Conservation (phyloP, 2,113 vertebrate species). For the Clarias batrachus region DNA sequence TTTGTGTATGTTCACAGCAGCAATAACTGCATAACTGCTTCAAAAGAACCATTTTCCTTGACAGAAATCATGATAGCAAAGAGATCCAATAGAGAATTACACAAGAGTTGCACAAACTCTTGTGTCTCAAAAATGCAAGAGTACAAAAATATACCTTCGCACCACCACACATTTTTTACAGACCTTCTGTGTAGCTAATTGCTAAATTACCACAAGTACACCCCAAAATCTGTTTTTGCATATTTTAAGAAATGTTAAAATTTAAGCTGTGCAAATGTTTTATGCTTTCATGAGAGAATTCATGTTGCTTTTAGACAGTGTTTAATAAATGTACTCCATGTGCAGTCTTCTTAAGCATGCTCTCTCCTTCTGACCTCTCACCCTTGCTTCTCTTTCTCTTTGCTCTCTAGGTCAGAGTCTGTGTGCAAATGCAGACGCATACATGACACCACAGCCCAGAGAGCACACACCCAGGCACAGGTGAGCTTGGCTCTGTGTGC, state of each 20-base stretch:
- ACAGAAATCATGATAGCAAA: slow-evolving; percentile 51
- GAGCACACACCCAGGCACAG: slow-evolving; percentile 68
- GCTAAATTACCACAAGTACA: slow-evolving; percentile 23
- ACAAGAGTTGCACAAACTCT: no score
- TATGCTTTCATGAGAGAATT: slow-evolving; percentile 50
- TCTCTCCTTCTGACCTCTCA: slow-evolving; percentile 67
- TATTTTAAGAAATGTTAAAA: slow-evolving; percentile 37
- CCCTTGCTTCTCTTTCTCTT: slow-evolving; percentile 62
- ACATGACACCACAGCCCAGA: slow-evolving; percentile 60
- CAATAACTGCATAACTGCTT: slow-evolving; percentile 52
- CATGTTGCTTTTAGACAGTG: slow-evolving; percentile 64
- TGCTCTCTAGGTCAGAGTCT: slow-evolving; percentile 74
- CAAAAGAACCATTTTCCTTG: slow-evolving; percentile 52
- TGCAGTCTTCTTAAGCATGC: slow-evolving; percentile 64
- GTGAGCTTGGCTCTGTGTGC: slow-evolving; percentile 67
- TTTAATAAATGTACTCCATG: slow-evolving; percentile 61
- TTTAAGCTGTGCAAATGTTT: slow-evolving; percentile 42
- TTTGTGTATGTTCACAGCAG: slow-evolving; percentile 36
- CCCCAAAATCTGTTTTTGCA: slow-evolving; percentile 21
- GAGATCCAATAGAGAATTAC: slow-evolving; percentile 51
- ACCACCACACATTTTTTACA: slow-evolving; percentile 6
- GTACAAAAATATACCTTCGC: neutral
- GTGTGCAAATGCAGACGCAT: slow-evolving; percentile 54
- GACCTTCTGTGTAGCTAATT: slow-evolving; percentile 20
- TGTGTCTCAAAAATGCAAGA: slow-evolving; percentile 54